phyloP scores from a whole-genome alignment of 2,888 invertebrate species.

The Apocheima hispidaria region DNA sequence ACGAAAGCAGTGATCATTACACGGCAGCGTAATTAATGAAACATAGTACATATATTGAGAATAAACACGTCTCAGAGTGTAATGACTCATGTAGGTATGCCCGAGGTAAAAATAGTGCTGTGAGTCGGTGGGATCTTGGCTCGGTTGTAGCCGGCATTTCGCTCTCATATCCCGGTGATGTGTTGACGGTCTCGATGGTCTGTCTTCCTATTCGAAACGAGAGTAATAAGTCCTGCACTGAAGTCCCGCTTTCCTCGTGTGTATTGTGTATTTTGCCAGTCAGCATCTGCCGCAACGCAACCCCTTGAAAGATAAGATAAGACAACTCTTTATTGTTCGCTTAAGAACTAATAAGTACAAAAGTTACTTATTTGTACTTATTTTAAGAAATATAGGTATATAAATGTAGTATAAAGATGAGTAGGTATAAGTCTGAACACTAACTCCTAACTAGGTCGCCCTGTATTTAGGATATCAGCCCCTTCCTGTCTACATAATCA shows the following conservation, averaged over 20 bases:
- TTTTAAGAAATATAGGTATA: too few relatives aligned
- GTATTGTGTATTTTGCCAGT: not conserved
- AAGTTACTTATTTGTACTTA: too few relatives aligned
- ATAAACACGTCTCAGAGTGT: constrained; percentile 26
- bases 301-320: too few relatives aligned
- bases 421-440: too few relatives aligned
- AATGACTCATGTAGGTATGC: constrained; percentile 34
- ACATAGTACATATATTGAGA: constrained; percentile 14
- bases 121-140: constrained; percentile 19
- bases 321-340: too few relatives aligned
- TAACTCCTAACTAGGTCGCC: too few relatives aligned
- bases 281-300: not conserved
- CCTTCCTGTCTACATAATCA: too few relatives aligned
- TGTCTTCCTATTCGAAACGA: not conserved
- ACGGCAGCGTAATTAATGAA: constrained; percentile 16
- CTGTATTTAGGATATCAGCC: too few relatives aligned
- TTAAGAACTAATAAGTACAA: too few relatives aligned
- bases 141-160: constrained; percentile 1
- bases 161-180: not conserved
- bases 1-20: not conserved
- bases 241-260: not conserved
- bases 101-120: constrained; percentile 19
- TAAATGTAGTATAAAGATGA: too few relatives aligned
- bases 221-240: not conserved
- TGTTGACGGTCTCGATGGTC: constrained; percentile 1